A percentile compares a stretch with the other conserved stretches of the same genome.
phyloP scores from a whole-genome alignment of 1,140 invertebrate genomes.

The Diabrotica virgifera region DNA sequence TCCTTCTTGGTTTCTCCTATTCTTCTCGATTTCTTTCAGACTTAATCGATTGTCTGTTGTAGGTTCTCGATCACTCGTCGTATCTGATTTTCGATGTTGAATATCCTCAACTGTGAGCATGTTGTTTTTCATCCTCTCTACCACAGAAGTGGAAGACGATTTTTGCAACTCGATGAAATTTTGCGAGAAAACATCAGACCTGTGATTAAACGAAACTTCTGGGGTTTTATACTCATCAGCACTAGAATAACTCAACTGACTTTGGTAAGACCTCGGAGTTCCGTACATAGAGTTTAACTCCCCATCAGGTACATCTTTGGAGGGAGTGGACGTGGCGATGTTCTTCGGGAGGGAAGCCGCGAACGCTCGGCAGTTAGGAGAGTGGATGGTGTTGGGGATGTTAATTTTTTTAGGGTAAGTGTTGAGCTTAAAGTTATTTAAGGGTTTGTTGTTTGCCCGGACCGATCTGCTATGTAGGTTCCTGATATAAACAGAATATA shows the following conservation, averaged over 20 bases:
- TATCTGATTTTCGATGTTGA: slow-evolving; percentile 9
- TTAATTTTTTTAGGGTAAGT: slow-evolving; percentile 30
- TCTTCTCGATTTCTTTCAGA: slow-evolving; percentile 7
- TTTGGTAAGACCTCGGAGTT: slow-evolving; percentile 26
- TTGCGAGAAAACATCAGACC: slow-evolving; percentile 31
- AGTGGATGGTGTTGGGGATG: slow-evolving; percentile 30
- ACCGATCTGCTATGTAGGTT: slow-evolving; percentile 29
- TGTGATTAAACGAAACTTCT: slow-evolving; percentile 24
- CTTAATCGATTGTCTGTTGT: slow-evolving; percentile 12
- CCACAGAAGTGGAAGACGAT: slow-evolving; percentile 35
- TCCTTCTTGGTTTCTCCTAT: slow-evolving; percentile 23
- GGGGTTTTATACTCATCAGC: slow-evolving; percentile 39
- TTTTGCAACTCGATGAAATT: slow-evolving; percentile 40
- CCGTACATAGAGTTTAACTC: slow-evolving; percentile 10
- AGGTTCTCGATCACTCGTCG: slow-evolving; percentile 11
- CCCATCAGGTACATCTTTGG: slow-evolving; percentile 26
- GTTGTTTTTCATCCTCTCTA: slow-evolving; percentile 26
- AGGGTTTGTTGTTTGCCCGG: slow-evolving; percentile 17
- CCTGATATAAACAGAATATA: slow-evolving; percentile 14
- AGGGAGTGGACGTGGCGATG: slow-evolving; percentile 24
- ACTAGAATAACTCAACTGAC: slow-evolving; percentile 30
- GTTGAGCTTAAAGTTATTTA: slow-evolving; percentile 16
- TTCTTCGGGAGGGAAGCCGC: slow-evolving; percentile 15
- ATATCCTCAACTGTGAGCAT: slow-evolving; percentile 4
- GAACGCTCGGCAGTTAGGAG: background rate